These are phyloP conservation scores for Podotricha telesiphe DNA, from an alignment of 2,888 invertebrate genomes.

Conservation along the genomic window DNA sequence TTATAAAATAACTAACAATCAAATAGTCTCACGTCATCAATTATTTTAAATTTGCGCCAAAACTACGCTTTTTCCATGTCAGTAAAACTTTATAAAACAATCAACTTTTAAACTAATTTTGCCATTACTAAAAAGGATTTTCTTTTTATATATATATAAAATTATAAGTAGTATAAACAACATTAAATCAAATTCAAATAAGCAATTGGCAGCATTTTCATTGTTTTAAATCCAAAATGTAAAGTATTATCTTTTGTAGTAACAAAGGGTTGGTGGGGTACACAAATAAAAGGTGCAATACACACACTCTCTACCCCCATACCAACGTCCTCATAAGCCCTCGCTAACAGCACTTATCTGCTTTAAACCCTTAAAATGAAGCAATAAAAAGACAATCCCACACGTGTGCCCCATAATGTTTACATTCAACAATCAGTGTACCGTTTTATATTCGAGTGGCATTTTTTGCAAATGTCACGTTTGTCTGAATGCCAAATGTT, in stretches of 20 bases:
- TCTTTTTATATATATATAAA: neutral
- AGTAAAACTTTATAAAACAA: too few relatives aligned
- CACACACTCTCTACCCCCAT: conserved; percentile 37
- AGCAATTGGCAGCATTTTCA: neutral
- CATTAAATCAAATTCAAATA: neutral
- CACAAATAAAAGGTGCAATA: conserved; percentile 24
- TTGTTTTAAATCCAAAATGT: conserved; percentile 21
- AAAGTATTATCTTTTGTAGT: too few relatives aligned
- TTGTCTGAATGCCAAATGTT: conserved; percentile 1
- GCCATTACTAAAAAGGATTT: too few relatives aligned
- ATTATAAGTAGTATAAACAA: neutral
- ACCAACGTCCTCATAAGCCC: conserved; percentile 63
- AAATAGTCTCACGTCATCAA: too few relatives aligned
- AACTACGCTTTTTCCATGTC: neutral
- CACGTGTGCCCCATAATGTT: conserved; percentile 33
- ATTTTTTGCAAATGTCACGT: too few relatives aligned
- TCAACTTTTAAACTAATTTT: too few relatives aligned
- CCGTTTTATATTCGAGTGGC: conserved; percentile 24
- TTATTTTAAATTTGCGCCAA: neutral
- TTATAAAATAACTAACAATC: too few relatives aligned
- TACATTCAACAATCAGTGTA: conserved; percentile 36
- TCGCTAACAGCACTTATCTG: conserved; percentile 61
- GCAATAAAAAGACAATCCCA: conserved; percentile 66
- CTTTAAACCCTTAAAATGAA: conserved; percentile 73
- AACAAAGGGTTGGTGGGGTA: conserved; percentile 12